These are phyloP conservation scores for Cynopterus sphinx DNA, from an alignment of 2,797 vertebrate species.

Conservation along the genomic window DNA sequence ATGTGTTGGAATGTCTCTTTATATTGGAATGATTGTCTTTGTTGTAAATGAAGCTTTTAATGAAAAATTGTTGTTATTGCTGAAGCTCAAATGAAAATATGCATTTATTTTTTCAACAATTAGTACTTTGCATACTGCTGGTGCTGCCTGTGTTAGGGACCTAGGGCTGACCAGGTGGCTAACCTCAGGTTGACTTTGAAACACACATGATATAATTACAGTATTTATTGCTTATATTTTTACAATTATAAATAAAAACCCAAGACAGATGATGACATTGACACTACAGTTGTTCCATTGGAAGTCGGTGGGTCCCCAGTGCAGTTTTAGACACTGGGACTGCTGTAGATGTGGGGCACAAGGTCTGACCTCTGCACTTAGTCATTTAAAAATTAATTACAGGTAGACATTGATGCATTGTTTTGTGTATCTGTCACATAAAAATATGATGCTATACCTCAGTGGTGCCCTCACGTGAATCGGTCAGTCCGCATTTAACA, in stretches of 20 bases:
- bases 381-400: neutral
- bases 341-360: too few species aligned
- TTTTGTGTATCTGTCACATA: neutral
- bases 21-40: neutral
- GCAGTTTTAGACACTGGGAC: neutral
- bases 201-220: neutral
- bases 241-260: neutral
- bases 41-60: neutral
- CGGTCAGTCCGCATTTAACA: neutral
- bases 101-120: neutral
- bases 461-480: neutral
- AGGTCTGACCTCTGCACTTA: neutral
- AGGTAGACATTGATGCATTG: neutral
- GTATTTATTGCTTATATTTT: neutral
- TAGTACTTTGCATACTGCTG: neutral
- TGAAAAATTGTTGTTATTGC: neutral
- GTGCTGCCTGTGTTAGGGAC: neutral
- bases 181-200: neutral
- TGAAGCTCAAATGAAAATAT: neutral
- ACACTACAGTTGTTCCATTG: accelerated
- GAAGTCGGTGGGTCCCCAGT: neutral
- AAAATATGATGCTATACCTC: neutral
- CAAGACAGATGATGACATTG: accelerated
- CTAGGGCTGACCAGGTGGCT: neutral
- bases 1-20: neutral